Percentiles rank a stretch among this genome's conserved stretches.
Evolutionary conservation across 2,888 invertebrate genomes (phyloP).

Genomic region (Drosophila mercatorum): DNA sequence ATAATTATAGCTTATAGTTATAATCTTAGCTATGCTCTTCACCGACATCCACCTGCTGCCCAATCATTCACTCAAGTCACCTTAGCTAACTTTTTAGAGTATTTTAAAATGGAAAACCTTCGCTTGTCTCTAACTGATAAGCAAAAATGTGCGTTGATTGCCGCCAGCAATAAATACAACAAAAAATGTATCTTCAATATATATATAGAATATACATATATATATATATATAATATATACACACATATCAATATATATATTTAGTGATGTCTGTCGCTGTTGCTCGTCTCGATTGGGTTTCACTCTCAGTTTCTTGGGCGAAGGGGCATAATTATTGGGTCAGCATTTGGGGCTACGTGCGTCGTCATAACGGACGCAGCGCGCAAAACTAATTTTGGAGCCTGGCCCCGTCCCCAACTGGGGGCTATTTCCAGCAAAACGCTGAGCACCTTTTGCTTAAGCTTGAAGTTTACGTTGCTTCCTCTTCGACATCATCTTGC

Average conservation of each 20-base stretch:
- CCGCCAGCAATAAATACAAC: constrained; percentile 33
- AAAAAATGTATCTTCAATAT: constrained; percentile 33
- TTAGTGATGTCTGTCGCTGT: constrained; percentile 31
- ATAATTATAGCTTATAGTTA: too few species aligned
- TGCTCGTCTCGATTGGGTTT: constrained; percentile 54
- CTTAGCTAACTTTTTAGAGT: constrained; percentile 15
- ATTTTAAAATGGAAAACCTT: constrained; percentile 38
- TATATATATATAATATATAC: background rate
- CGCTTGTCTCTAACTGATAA: constrained; percentile 50
- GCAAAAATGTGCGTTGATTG: constrained; percentile 53
- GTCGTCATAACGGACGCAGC: constrained; percentile 63
- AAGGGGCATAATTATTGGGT: constrained; percentile 81
- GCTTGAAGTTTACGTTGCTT: constrained; percentile 15
- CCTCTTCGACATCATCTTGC: constrained; percentile 25
- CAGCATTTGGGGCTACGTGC: constrained; percentile 66
- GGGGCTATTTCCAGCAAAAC: constrained; percentile 77
- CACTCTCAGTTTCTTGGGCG: constrained; percentile 81
- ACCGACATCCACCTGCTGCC: background rate
- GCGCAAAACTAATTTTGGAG: constrained; percentile 75
- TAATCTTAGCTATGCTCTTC: too few species aligned
- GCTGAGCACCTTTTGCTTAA: constrained; percentile 41
- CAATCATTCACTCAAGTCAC: background rate
- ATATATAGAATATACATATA: background rate
- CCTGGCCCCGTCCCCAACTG: constrained; percentile 61
- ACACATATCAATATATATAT: constrained; percentile 12